These are phyloP conservation scores for Anthophora plumipes DNA, from an alignment of 2,888 invertebrate species.

Conservation along the genomic window DNA sequence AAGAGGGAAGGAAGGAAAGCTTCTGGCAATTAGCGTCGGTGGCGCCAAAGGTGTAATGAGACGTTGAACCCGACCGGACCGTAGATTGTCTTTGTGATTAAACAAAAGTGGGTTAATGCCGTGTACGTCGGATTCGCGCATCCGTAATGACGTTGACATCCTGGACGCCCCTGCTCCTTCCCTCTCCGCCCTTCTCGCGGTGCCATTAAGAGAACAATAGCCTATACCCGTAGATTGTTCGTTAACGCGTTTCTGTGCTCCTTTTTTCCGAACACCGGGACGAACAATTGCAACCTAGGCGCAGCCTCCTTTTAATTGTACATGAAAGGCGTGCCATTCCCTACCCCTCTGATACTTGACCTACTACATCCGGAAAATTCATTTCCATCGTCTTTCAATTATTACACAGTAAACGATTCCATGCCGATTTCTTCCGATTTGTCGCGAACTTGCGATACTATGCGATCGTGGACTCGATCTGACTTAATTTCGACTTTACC, in stretches of 20 bases:
- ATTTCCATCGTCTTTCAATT: neutral
- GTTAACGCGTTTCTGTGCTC: slow-evolving; percentile 59
- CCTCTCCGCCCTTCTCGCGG: neutral
- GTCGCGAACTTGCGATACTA: no score
- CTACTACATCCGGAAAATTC: slow-evolving; percentile 1
- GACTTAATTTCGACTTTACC: no score
- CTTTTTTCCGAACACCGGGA: slow-evolving; percentile 43
- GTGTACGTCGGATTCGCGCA: slow-evolving; percentile 67
- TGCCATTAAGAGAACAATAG: slow-evolving; percentile 74
- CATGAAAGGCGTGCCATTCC: slow-evolving; percentile 65
- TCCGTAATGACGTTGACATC: slow-evolving; percentile 77
- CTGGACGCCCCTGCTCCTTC: slow-evolving; percentile 51
- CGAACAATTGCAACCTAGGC: slow-evolving; percentile 74
- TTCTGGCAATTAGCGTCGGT: slow-evolving; percentile 52
- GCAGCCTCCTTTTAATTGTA: slow-evolving; percentile 76
- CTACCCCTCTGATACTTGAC: slow-evolving; percentile 1
- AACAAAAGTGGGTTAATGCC: slow-evolving; percentile 78
- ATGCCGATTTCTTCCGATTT: no score
- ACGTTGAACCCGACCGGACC: slow-evolving; percentile 69
- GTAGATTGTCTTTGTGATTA: slow-evolving; percentile 74
- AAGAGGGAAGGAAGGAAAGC: neutral
- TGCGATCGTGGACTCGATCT: no score
- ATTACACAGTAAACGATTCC: no score
- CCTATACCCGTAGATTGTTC: slow-evolving; percentile 69
- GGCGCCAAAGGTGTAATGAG: slow-evolving; percentile 64